A percentile compares a stretch with the other conserved stretches of the same genome.
Conservation (phyloP, 2,888 invertebrate species). For the Melanostoma scalare region DNA sequence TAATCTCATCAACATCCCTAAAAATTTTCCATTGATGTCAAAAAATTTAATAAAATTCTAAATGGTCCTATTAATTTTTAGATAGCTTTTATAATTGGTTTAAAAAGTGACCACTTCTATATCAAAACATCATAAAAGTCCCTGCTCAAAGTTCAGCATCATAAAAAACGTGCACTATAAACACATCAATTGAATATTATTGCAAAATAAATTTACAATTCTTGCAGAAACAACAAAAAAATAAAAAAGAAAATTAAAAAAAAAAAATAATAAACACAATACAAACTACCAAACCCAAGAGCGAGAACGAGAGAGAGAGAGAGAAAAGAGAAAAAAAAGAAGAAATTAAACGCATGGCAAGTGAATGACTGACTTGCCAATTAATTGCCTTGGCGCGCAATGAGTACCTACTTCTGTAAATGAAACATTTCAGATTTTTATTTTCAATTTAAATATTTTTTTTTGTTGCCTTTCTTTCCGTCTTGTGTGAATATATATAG, state of each 20-base stretch:
- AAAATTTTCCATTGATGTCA: too few species aligned
- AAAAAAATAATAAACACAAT: slow-evolving; percentile 7
- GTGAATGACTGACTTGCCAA: slow-evolving; percentile 67
- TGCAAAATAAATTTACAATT: slow-evolving; percentile 28
- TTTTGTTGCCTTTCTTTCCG: slow-evolving; percentile 19
- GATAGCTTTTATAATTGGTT: too few species aligned
- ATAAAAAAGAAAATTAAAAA: slow-evolving; percentile 25
- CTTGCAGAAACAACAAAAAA: neutral
- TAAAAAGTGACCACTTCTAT: too few species aligned
- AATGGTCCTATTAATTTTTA: too few species aligned
- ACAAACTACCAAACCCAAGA: slow-evolving; percentile 13
- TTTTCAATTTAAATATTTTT: neutral
- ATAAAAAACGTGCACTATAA: neutral
- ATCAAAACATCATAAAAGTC: neutral
- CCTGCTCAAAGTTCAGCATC: neutral
- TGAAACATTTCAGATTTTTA: slow-evolving; percentile 63
- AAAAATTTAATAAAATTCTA: too few species aligned
- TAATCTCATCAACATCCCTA: too few species aligned
- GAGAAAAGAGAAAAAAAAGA: slow-evolving; percentile 9
- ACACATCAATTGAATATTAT: slow-evolving; percentile 40
- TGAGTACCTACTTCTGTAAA: slow-evolving; percentile 66
- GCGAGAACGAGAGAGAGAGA: slow-evolving; percentile 8
- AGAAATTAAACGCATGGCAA: slow-evolving; percentile 36
- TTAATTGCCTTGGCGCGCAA: slow-evolving; percentile 69
- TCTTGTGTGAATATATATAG: slow-evolving; percentile 30